Percentiles rank a stretch among this genome's conserved stretches.
Evolutionary conservation across 1,140 invertebrate genomes (phyloP).

Genomic region (Sarcophaga bullata): DNA sequence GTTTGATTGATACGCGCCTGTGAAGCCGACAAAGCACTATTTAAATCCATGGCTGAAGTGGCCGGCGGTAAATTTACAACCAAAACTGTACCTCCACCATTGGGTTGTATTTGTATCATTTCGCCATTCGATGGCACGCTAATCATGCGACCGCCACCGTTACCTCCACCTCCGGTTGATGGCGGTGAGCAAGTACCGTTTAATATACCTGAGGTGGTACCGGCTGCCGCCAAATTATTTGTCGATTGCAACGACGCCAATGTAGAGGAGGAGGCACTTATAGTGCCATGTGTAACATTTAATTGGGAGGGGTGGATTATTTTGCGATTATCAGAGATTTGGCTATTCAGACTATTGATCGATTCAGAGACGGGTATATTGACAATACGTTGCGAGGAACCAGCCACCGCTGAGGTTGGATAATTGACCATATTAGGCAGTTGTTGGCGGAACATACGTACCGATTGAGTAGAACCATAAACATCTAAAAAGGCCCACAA

Average conservation of each 20-base stretch:
- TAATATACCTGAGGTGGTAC: slow-evolving; percentile 13
- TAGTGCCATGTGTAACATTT: slow-evolving; percentile 53
- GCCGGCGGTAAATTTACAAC: slow-evolving; percentile 82
- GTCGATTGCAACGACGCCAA: slow-evolving; percentile 51
- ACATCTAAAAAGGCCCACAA: slow-evolving; percentile 97
- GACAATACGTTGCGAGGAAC: slow-evolving; percentile 48
- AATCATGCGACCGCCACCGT: slow-evolving; percentile 65
- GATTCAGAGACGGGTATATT: slow-evolving; percentile 67
- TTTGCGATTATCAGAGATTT: slow-evolving; percentile 61
- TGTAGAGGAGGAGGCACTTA: slow-evolving; percentile 49
- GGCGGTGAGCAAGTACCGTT: slow-evolving; percentile 28
- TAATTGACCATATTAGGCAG: slow-evolving; percentile 63
- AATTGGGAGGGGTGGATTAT: slow-evolving; percentile 54
- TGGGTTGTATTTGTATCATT: slow-evolving; percentile 72
- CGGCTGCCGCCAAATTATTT: slow-evolving; percentile 12
- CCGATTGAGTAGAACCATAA: slow-evolving; percentile 91
- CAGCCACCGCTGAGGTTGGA: slow-evolving; percentile 46
- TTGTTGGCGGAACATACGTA: slow-evolving; percentile 73
- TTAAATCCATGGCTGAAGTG: slow-evolving; percentile 63
- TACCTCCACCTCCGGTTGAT: slow-evolving; percentile 46
- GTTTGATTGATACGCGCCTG: slow-evolving; percentile 54
- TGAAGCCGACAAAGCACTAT: slow-evolving; percentile 46
- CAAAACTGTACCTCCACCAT: slow-evolving; percentile 75
- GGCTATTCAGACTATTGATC: slow-evolving; percentile 67
- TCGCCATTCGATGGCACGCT: slow-evolving; percentile 67